Conservation (phyloP, 2,888 invertebrate genomes). For the Punctoribates punctum region DNA sequence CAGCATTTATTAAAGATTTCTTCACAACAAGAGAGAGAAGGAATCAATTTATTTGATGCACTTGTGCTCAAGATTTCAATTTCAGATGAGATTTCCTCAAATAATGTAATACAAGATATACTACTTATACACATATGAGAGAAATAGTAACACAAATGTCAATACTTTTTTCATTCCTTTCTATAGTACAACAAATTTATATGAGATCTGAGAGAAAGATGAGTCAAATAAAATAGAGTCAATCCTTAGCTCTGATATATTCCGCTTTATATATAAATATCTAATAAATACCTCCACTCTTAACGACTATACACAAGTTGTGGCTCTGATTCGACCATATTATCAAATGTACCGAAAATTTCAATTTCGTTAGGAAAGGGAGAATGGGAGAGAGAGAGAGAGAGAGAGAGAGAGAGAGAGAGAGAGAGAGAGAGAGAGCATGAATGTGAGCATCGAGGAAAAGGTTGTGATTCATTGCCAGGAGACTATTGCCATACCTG, state of each 20-base stretch:
- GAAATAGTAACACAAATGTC: neutral
- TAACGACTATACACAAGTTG: neutral
- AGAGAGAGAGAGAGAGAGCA: too few species aligned
- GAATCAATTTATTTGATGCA: slow-evolving; percentile 7
- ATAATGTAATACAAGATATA: slow-evolving; percentile 25
- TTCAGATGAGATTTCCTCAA: slow-evolving; percentile 18
- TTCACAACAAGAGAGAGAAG: neutral
- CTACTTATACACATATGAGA: neutral
- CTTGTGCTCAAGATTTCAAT: slow-evolving; percentile 17
- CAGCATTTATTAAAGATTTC: neutral
- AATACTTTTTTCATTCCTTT: neutral
- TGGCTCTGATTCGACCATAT: neutral
- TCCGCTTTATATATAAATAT: neutral
- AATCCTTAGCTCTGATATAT: neutral
- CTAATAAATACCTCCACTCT: neutral
- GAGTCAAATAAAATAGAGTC: neutral
- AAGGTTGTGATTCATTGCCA: too few species aligned
- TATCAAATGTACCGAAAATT: slow-evolving; percentile 16
- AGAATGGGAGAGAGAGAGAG: too few species aligned
- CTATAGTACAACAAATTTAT: neutral
- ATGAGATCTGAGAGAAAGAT: neutral
- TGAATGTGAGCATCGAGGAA: too few species aligned
- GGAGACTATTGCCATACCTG: neutral
- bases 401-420: too few species aligned
- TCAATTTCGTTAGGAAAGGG: slow-evolving; percentile 3